Conservation (phyloP, 2,113 vertebrate genomes). For the Conger conger region DNA sequence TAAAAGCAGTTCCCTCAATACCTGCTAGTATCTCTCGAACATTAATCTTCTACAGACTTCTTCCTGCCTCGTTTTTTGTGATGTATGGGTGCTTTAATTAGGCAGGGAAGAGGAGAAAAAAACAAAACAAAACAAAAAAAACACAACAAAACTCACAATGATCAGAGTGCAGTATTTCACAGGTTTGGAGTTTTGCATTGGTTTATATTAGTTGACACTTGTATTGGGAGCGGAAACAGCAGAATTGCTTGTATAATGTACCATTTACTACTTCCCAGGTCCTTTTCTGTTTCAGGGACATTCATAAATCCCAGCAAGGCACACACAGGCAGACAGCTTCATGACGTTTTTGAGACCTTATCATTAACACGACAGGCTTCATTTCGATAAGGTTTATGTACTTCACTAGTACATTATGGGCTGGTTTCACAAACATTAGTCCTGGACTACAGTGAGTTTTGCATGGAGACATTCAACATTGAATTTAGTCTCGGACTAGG, state of each 20-base stretch:
- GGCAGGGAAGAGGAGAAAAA: not conserved
- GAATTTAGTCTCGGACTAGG: too few relatives aligned
- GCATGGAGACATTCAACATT: too few relatives aligned
- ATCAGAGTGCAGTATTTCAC: not conserved
- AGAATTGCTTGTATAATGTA: not conserved
- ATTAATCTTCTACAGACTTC: not conserved
- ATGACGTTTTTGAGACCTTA: too few relatives aligned
- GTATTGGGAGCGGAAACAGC: not conserved
- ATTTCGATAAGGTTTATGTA: not conserved
- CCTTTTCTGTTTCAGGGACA: not conserved
- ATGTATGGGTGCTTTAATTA: not conserved
- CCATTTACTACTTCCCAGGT: not conserved
- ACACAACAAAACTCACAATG: not conserved
- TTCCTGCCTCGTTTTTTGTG: not conserved
- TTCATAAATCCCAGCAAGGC: too few relatives aligned
- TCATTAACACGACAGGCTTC: not conserved
- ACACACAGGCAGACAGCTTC: too few relatives aligned
- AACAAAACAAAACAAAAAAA: not conserved
- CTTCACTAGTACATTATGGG: not conserved
- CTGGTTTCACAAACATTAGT: too few relatives aligned
- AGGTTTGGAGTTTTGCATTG: not conserved
- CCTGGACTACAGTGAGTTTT: too few relatives aligned
- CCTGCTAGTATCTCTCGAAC: slow-evolving; percentile 31
- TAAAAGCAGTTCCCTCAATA: slow-evolving; percentile 55
- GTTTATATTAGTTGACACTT: not conserved